A percentile compares a stretch with the other conserved stretches of the same genome.
phyloP scores from a whole-genome alignment of 1,140 invertebrate genomes.

The Oscheius sp. region DNA sequence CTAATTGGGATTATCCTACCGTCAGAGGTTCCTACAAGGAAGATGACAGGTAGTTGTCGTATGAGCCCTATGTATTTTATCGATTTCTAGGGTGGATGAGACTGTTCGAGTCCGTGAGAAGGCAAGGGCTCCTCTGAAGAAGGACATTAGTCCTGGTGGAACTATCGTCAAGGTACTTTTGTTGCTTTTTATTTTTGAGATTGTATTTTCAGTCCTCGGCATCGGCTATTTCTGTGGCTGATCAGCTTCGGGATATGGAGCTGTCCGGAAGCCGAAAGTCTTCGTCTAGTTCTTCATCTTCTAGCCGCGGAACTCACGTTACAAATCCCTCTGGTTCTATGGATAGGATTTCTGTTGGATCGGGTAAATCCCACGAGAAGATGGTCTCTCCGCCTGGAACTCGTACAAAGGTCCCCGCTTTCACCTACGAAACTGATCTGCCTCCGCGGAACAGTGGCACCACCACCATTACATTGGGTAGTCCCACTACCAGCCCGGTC shows the following conservation, averaged over 20 bases:
- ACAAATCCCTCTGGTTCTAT: too few species aligned
- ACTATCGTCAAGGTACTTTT: neutral
- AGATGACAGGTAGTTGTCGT: neutral
- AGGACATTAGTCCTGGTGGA: neutral
- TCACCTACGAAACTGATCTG: neutral
- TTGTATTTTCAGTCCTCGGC: constrained; percentile 4
- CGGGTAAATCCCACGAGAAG: too few species aligned
- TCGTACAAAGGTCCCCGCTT: constrained; percentile 1
- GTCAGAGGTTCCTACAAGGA: constrained; percentile 32
- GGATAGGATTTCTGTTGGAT: too few species aligned
- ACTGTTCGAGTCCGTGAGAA: neutral
- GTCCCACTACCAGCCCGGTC: constrained; percentile 20
- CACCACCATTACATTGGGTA: constrained; percentile 30
- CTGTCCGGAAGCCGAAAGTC: too few species aligned
- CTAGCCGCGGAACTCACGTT: too few species aligned
- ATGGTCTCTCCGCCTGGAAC: too few species aligned
- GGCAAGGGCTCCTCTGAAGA: too few species aligned
- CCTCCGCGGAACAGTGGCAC: neutral
- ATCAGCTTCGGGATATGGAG: neutral
- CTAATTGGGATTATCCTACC: constrained; percentile 58
- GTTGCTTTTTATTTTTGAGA: neutral
- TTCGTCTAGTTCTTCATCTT: too few species aligned
- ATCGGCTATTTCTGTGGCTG: constrained; percentile 2
- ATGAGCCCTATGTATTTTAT: neutral
- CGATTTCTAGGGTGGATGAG: neutral